Base-by-base conservation (phyloP, 2,113 vertebrate species). In the Copsychus sechellarum region DNA sequence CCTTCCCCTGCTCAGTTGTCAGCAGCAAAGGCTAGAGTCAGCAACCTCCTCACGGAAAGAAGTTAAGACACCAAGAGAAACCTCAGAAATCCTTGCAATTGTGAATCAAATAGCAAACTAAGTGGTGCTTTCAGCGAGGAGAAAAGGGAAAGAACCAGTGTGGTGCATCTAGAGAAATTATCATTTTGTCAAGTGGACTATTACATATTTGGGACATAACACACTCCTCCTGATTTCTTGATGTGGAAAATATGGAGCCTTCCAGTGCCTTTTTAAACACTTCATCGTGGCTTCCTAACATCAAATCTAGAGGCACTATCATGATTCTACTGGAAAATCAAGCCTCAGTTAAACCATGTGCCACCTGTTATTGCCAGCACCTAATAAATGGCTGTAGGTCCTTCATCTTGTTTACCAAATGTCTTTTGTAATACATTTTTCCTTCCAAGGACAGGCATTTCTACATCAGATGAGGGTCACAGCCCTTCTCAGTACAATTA, bases 241-340 rank as follows among this genome's bases (percentile, higher is more conserved):
- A 9, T 88, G 28, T 36, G 20, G n/a, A 61, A 83, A 65, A 61
- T 26, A 18, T 23, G 50, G 23, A 69, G 8, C 23, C 3, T 77
- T 9, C 14, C 5, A 24, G 16, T n/a, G 21, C 28, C 8, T 76
- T 48, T 90, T 83, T 36, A 4, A 40, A 26, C 8, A 36, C 5
- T 5, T 74, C 7, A 10, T 70, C 0, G 0, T 36, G 34, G 7
- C 10, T 69, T 57, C 34, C 33, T 83, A 14, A 3, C 45, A 31
- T 45, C 8, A 69, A 45, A 80, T 38, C 6, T 11, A 19, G 20
- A 70, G 25, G 23, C 4, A 20, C 2, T 61, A 8, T 42, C 33
- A 38, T 18, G 62, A 47, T 8, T 47, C 24, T 26, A 5, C 17
- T 40, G 42, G 36, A 21, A 12, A 28, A 36, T 28, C 47, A 72